Evolutionary conservation across 1,140 invertebrate species (phyloP).

Genomic region (Cherax quadricarinatus): DNA sequence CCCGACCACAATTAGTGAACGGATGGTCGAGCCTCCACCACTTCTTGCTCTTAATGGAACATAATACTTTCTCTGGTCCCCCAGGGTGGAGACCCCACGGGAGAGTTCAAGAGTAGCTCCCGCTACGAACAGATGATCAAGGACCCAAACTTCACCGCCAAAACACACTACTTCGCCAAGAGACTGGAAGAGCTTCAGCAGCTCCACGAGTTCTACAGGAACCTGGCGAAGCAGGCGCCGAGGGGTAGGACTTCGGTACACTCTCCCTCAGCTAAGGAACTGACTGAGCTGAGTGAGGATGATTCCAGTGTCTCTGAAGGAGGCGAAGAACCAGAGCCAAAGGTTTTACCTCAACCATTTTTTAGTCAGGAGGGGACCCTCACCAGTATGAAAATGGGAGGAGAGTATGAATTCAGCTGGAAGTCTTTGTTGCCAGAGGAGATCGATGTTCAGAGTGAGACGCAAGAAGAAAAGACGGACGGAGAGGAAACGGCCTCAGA

Average conservation of each 20-base stretch:
- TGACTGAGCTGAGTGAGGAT: conserved; percentile 46
- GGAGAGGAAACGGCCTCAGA: conserved; percentile 81
- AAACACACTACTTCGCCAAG: conserved; percentile 72
- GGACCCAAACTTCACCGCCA: conserved; percentile 72
- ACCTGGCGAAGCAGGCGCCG: conserved; percentile 72
- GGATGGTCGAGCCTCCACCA: too few species aligned
- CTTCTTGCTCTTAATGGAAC: too few species aligned
- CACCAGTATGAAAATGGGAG: conserved; percentile 58
- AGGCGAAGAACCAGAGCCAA: conserved; percentile 51
- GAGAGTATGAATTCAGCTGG: conserved; percentile 72
- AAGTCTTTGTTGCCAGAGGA: conserved; percentile 72
- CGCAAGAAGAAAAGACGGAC: conserved; percentile 79
- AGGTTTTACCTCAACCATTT: conserved; percentile 56
- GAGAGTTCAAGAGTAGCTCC: conserved; percentile 45
- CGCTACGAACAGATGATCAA: conserved; percentile 73
- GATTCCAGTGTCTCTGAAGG: conserved; percentile 58
- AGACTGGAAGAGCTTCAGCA: conserved; percentile 69
- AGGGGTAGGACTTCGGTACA: conserved; percentile 59
- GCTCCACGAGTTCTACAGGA: conserved; percentile 72
- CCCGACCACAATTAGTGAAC: too few species aligned
- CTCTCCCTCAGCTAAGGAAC: conserved; percentile 53
- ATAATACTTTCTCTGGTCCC: neutral
- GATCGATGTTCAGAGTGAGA: conserved; percentile 66
- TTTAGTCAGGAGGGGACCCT: conserved; percentile 64
- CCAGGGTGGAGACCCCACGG: neutral